A percentile compares a stretch with the other conserved stretches of the same genome.
Conservation (phyloP, 1,140 invertebrate genomes). For the Apis mellifera region DNA sequence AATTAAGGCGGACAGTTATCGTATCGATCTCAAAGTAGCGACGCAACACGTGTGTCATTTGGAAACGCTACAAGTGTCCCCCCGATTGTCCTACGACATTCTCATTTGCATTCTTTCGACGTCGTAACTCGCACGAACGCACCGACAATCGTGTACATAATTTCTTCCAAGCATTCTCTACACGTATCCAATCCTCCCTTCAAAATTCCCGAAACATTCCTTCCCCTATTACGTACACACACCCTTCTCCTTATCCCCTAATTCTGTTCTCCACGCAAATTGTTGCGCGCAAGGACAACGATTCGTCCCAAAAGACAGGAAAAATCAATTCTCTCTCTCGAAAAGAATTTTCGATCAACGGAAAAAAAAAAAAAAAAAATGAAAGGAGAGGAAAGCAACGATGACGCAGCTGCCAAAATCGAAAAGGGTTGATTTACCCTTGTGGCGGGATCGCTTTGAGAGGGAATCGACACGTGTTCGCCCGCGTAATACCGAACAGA, state of each 20-base stretch:
- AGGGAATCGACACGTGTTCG: constrained; percentile 41
- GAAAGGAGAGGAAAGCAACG: background rate
- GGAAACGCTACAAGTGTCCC: background rate
- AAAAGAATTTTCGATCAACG: background rate
- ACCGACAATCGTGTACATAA: no score
- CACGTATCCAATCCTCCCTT: no score
- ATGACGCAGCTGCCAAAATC: no score
- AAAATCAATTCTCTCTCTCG: background rate
- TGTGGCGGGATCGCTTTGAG: background rate
- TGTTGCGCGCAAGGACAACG: no score
- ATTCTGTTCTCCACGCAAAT: no score
- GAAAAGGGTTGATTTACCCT: constrained; percentile 6
- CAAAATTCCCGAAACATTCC: no score
- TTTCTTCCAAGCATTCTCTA: no score
- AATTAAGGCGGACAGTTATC: background rate
- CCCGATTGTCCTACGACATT: background rate
- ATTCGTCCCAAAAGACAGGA: no score
- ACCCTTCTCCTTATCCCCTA: no score
- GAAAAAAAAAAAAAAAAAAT: background rate
- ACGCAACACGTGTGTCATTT: background rate
- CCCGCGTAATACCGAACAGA: constrained; percentile 26
- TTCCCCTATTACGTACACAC: no score
- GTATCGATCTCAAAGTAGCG: background rate
- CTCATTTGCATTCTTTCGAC: no score
- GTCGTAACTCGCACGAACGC: no score